Percentiles rank a stretch among this genome's conserved stretches.
Evolutionary conservation across 2,888 invertebrate species (phyloP).

Genomic region (Trichogramma dendrolimi): DNA sequence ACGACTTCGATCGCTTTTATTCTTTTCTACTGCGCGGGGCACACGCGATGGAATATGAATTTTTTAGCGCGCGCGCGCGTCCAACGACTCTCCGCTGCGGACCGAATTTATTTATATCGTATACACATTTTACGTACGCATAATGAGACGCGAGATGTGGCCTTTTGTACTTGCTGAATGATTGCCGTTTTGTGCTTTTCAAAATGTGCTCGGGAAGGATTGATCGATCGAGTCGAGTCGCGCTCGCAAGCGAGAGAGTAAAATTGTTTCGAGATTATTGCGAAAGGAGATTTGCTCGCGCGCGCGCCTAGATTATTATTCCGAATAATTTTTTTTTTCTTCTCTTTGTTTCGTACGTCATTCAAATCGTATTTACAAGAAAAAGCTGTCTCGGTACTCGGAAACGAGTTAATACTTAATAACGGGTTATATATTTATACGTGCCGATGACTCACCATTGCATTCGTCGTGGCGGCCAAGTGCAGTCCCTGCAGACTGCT

Average conservation of each 20-base stretch:
- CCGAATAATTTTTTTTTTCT: background rate
- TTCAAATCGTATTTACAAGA: background rate
- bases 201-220: too few relatives aligned
- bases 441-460: conserved; percentile 57
- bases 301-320: background rate
- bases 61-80: too few relatives aligned
- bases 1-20: background rate
- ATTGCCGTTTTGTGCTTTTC: too few relatives aligned
- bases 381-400: background rate
- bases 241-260: too few relatives aligned
- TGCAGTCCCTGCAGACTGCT: conserved; percentile 56
- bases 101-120: too few relatives aligned
- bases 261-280: background rate
- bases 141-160: too few relatives aligned
- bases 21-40: background rate
- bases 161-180: too few relatives aligned
- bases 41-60: background rate
- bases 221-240: too few relatives aligned
- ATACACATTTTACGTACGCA: too few relatives aligned
- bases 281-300: background rate
- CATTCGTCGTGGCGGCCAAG: conserved; percentile 59
- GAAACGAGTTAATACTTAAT: background rate
- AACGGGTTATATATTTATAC: background rate
- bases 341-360: background rate
- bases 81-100: too few relatives aligned